A percentile compares a stretch with the other conserved stretches of the same genome.
These are phyloP conservation scores for Latrodectus elegans DNA, from an alignment of 2,888 invertebrate species.

Conservation along the genomic window DNA sequence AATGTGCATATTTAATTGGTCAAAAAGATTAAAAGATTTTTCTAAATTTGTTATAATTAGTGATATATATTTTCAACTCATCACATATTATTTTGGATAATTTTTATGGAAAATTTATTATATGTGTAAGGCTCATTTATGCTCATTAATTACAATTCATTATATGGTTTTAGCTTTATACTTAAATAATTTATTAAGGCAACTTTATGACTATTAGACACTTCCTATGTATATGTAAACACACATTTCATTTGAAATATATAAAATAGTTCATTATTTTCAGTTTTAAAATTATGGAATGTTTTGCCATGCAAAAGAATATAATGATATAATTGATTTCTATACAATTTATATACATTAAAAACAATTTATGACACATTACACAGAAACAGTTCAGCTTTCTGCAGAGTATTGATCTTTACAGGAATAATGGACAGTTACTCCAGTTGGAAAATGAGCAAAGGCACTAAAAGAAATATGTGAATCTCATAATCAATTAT, in stretches of 20 bases:
- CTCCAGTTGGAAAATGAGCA: slow-evolving; percentile 91
- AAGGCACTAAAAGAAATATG: slow-evolving; percentile 82
- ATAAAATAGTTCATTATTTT: slow-evolving; percentile 10
- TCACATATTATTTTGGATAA: no score
- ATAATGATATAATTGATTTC: slow-evolving; percentile 19
- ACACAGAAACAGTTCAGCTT: slow-evolving; percentile 17
- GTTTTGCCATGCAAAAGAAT: background rate
- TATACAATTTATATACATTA: slow-evolving; percentile 41
- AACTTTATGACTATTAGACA: background rate
- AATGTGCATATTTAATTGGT: no score
- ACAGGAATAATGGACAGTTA: slow-evolving; percentile 94
- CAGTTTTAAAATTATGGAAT: slow-evolving; percentile 7
- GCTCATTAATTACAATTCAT: background rate
- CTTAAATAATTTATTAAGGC: background rate
- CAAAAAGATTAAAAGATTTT: no score
- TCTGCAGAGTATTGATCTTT: slow-evolving; percentile 76
- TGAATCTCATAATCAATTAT: no score
- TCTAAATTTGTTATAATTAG: no score
- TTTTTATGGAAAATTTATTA: no score
- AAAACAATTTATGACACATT: slow-evolving; percentile 15
- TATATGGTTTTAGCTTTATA: background rate
- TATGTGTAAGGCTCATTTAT: no score
- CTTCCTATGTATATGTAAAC: background rate
- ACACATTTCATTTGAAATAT: background rate
- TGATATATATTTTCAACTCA: no score